Percentiles rank a stretch among this genome's conserved stretches.
These are phyloP conservation scores for Caenorhabditis latens DNA, from an alignment of 1,140 invertebrate genomes.

Conservation along the genomic window DNA sequence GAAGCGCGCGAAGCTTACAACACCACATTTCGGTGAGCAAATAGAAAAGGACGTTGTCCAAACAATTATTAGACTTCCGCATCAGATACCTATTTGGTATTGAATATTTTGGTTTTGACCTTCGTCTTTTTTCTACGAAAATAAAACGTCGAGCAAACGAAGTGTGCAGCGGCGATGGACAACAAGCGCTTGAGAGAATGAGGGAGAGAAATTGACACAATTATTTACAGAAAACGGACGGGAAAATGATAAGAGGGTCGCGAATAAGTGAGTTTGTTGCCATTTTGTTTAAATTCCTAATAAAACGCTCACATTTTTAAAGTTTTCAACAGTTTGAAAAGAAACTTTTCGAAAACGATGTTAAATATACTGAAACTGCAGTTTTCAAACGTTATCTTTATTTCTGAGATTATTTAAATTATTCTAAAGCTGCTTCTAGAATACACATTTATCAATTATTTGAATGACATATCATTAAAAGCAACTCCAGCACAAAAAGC, in stretches of 20 bases:
- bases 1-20: constrained; percentile 40
- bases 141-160: constrained; percentile 66
- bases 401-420: too few relatives aligned
- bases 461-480: too few relatives aligned
- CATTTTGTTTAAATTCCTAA: not conserved
- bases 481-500: too few relatives aligned
- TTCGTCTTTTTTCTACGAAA: constrained; percentile 72
- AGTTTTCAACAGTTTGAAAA: not conserved
- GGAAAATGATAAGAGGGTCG: constrained; percentile 31
- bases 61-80: constrained; percentile 54
- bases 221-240: constrained; percentile 44
- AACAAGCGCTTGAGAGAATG: constrained; percentile 58
- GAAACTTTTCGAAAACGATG: not conserved
- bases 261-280: not conserved
- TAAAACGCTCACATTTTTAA: not conserved
- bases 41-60: constrained; percentile 50
- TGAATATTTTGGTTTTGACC: constrained; percentile 53
- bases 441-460: too few relatives aligned
- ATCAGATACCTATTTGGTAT: constrained; percentile 34
- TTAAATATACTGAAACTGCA: too few relatives aligned
- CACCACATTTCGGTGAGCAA: constrained; percentile 38
- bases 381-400: too few relatives aligned
- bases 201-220: constrained; percentile 47
- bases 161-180: constrained; percentile 9
- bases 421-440: too few relatives aligned